phyloP scores from a whole-genome alignment of 2,888 invertebrate species.

The Drosophila percnosoma region DNA sequence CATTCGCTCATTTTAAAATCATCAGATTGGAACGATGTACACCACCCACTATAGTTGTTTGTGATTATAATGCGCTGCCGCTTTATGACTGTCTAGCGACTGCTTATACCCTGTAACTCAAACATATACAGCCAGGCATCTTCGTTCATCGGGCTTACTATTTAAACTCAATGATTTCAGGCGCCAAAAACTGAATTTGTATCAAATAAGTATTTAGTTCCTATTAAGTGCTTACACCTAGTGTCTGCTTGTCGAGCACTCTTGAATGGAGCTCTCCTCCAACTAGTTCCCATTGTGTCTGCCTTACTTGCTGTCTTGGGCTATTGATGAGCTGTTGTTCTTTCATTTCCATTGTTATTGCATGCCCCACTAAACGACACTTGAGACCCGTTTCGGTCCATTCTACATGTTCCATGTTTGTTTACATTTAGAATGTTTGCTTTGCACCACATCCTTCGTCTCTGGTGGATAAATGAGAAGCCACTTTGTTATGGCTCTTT shows the following conservation, averaged over 20 bases:
- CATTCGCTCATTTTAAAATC: constrained; percentile 47
- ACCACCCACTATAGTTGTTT: neutral
- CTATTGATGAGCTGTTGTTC: constrained; percentile 76
- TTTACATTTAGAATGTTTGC: constrained; percentile 67
- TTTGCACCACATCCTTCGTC: constrained; percentile 23
- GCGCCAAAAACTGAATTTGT: neutral
- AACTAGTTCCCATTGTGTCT: constrained; percentile 9
- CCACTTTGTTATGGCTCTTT: constrained; percentile 68
- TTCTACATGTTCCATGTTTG: constrained; percentile 44
- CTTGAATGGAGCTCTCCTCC: neutral
- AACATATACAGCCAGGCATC: neutral
- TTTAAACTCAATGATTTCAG: neutral
- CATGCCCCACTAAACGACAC: constrained; percentile 54
- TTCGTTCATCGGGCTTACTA: no score
- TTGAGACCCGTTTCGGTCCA: constrained; percentile 55
- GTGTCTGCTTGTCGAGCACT: constrained; percentile 1
- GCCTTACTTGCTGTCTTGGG: constrained; percentile 36
- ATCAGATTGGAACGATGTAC: constrained; percentile 18
- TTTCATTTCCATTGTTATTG: constrained; percentile 61
- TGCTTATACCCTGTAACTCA: constrained; percentile 26
- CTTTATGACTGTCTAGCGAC: constrained; percentile 39
- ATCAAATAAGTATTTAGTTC: neutral
- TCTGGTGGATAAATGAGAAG: neutral
- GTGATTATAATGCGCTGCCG: constrained; percentile 27
- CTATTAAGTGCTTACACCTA: neutral